Evolutionary conservation across 2,797 vertebrate species (phyloP), one percentile per base, ranked within the genome.

Genomic region (Anabas testudineus): DNA sequence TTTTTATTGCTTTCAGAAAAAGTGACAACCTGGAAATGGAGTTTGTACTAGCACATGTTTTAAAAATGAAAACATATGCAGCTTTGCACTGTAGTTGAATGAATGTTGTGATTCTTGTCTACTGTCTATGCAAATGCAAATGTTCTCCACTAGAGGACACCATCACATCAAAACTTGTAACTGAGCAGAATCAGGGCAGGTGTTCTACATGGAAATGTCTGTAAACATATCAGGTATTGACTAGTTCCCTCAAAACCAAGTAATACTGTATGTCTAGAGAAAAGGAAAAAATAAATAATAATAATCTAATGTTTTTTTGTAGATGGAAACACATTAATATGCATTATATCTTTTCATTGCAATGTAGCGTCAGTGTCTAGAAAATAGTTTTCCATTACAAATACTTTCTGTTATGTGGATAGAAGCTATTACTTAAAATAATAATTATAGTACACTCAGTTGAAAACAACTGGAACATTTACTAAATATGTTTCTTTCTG

Each of bases 131-230:
- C n/a, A 42, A 47, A 49, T 68, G 1, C 10, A 46, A 0, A 6
- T 22, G 37, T 16, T 8, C 8, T 41, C 80, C 91, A 91, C 76
- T 67, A 87, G 90, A 70, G 55, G 81, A 56, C 21, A 46, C 42
- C 42, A 65, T 47, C 2, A 45, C 56, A 76, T 48, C 32, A 76
- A 21, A 71, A 67, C 30, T 45, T 52, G 43, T 5, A 22, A 42
- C 16, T 24, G 4, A 7, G 21, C 22, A 2, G 16, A 15, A 1
- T 56, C 19, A n/a, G 45, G 47, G 73, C 74, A 74, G 43, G 68
- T 58, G 62, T 53, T 70, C 57, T 2, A 30, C 56, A 62, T 76
- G 53, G 60, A 57, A 65, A 74, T 59, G 71, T 48, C 51, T 34
- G 12, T 21, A 32, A 15, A 37, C 42, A 12, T 34, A 45, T 59